These are phyloP conservation scores for Drosophila buzzatii DNA, from an alignment of 2,888 invertebrate genomes.

Conservation along the genomic window DNA sequence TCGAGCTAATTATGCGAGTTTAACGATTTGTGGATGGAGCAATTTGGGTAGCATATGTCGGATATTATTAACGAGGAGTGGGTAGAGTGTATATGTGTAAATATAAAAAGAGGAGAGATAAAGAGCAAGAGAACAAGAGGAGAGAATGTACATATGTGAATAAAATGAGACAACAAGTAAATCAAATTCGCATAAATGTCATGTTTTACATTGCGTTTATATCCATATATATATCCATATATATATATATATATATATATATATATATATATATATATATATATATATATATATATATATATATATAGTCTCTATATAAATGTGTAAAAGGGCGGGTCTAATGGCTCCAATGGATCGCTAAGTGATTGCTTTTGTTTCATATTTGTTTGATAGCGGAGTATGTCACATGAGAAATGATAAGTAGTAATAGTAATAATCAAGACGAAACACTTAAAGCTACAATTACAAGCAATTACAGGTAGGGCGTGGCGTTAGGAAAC, in stretches of 20 bases:
- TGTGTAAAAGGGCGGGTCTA: conserved; percentile 17
- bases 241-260: conserved; percentile 9
- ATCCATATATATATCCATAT: too few relatives aligned
- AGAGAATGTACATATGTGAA: conserved; percentile 66
- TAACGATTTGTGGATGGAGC: conserved; percentile 21
- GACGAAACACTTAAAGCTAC: conserved; percentile 64
- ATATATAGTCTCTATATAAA: conserved; percentile 1
- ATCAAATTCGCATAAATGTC: conserved; percentile 28
- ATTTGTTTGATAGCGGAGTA: conserved; percentile 1
- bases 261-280: conserved; percentile 2
- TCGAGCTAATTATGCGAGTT: conserved; percentile 85
- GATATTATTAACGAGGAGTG: conserved; percentile 16
- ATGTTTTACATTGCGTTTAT: conserved; percentile 40
- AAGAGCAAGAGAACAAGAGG: conserved; percentile 54
- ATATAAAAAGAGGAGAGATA: conserved; percentile 26
- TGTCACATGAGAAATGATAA: conserved; percentile 30
- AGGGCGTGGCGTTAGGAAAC: conserved; percentile 19
- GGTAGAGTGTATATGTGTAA: conserved; percentile 12
- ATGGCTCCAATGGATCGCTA: conserved; percentile 13
- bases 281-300: background rate
- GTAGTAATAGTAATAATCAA: conserved; percentile 9
- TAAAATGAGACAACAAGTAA: conserved; percentile 54
- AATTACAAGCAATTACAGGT: background rate
- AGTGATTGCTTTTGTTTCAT: conserved; percentile 11
- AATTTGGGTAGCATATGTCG: conserved; percentile 8